Evolutionary conservation across 1,140 invertebrate genomes (phyloP), one percentile per base, ranked within the genome.

Genomic region (Drosophila oshimai): DNA sequence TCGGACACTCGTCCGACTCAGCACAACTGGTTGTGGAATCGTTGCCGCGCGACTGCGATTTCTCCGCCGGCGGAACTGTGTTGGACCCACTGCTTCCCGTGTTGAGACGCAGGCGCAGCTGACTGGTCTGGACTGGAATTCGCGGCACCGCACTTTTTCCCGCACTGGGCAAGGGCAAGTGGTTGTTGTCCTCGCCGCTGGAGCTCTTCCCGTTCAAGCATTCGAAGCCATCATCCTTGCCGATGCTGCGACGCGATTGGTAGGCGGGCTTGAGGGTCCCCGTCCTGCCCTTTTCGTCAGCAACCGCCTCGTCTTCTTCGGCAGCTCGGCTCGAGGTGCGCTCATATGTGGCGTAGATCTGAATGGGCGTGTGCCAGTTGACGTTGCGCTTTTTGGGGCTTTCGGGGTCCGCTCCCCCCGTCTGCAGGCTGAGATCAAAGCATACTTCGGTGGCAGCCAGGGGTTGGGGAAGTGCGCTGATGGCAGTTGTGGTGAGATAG

Each of bases 121-220:
- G n/a, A n/a, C n/a, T n/a, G n/a, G n/a, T n/a, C n/a, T n/a, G n/a
- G n/a, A n/a, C n/a, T n/a, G 73, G 22, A 17, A 42, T 29, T n/a
- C 41, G 17, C 6, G 60, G 22, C 7, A 28, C 42, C 15, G 28
- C 10, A 9, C 15, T 29, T 2, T 17, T 15, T 28, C 26, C 34
- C 4, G 44, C 33, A 49, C 69, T 80, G 54, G 58, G 77, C 17
- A 69, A 10, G 6, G 79, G 79, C n/a, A 79, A 68, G 54, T 86
- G 90, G 24, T 92, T 92, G 39, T 81, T 83, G 60, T 93, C 93
- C 80, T 93, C 93, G 46, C 95, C 94, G 90, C 95, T n/a, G n/a
- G n/a, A n/a, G n/a, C n/a, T n/a, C n/a, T n/a, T n/a, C n/a, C n/a
- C n/a, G n/a, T n/a, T n/a, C n/a, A n/a, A n/a, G n/a, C n/a, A n/a